Evolutionary conservation across 2,888 invertebrate species (phyloP).

Genomic region (Pycnomerus fuliginosus): DNA sequence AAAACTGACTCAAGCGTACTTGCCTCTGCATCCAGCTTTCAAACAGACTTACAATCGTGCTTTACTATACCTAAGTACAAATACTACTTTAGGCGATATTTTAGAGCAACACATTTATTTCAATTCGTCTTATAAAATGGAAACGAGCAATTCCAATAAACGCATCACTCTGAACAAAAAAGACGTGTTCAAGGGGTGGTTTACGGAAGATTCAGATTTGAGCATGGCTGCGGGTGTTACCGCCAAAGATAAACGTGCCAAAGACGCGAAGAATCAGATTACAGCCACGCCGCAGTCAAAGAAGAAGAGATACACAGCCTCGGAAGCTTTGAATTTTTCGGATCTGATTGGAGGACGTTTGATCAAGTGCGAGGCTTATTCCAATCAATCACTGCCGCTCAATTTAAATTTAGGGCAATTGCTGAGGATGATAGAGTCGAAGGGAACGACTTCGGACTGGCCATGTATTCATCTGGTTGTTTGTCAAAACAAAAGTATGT

Average conservation of each 20-base stretch:
- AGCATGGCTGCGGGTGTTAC: conserved; percentile 83
- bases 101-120: conserved; percentile 63
- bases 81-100: conserved; percentile 73
- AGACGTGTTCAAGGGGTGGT: conserved; percentile 48
- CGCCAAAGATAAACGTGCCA: conserved; percentile 86
- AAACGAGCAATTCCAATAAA: conserved; percentile 14
- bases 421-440: conserved; percentile 45
- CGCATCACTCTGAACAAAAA: conserved; percentile 23
- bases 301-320: conserved; percentile 44
- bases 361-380: conserved; percentile 46
- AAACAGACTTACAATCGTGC: conserved; percentile 73
- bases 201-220: conserved; percentile 54
- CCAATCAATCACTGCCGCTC: conserved; percentile 47
- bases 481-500: conserved; percentile 48
- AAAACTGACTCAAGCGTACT: conserved; percentile 43
- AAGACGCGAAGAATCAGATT: conserved; percentile 71
- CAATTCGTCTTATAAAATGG: conserved; percentile 33
- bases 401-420: conserved; percentile 49
- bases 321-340: conserved; percentile 22
- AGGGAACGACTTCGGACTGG: conserved; percentile 46
- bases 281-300: conserved; percentile 46
- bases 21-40: conserved; percentile 65
- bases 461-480: conserved; percentile 51
- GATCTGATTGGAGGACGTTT: conserved; percentile 46
- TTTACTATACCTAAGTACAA: conserved; percentile 72